A percentile compares a stretch with the other conserved stretches of the same genome.
Conservation (phyloP, 2,888 invertebrate species). For the Polymixis flavicincta region DNA sequence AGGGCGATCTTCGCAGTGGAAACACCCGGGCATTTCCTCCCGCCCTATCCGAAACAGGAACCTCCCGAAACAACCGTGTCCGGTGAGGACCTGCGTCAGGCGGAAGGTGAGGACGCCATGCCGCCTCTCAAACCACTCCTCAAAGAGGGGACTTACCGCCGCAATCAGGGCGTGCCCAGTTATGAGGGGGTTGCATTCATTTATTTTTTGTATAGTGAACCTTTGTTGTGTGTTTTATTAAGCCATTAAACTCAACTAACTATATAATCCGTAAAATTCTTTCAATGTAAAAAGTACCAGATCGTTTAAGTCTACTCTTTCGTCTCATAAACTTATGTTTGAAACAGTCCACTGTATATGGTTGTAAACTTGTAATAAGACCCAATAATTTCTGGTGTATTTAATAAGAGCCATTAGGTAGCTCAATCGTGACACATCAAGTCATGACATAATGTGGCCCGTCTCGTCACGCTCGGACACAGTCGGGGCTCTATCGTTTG, state of each 20-base stretch:
- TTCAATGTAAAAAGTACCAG: background rate
- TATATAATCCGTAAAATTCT: background rate
- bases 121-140: no score
- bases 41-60: no score
- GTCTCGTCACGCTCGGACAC: conserved; percentile 39
- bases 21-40: no score
- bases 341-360: background rate
- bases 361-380: conserved; percentile 1
- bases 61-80: no score
- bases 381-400: conserved; percentile 36
- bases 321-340: background rate
- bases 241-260: background rate
- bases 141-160: no score
- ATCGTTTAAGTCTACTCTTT: background rate
- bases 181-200: background rate
- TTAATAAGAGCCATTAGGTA: conserved; percentile 55
- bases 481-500: conserved; percentile 55
- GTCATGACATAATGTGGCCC: conserved; percentile 48
- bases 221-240: background rate
- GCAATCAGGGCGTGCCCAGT: no score
- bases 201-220: background rate
- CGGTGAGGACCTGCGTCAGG: no score
- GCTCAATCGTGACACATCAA: conserved; percentile 62
- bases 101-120: no score
- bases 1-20: no score